Percentiles rank a stretch among this genome's conserved stretches.
These are phyloP conservation scores for Lucilia cuprina DNA, from an alignment of 1,140 invertebrate genomes.

Conservation along the genomic window DNA sequence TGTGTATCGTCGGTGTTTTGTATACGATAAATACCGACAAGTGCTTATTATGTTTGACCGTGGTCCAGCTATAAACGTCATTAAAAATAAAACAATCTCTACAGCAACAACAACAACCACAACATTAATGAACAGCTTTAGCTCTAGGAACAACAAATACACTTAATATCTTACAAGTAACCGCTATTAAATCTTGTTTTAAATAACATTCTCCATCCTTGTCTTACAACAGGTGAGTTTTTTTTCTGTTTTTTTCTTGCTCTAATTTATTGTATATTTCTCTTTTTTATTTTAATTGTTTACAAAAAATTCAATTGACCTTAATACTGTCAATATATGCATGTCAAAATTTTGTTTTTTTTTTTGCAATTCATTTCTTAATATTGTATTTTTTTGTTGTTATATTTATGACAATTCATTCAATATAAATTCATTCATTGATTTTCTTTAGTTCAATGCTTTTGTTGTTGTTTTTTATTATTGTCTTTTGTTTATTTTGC, in stretches of 20 bases:
- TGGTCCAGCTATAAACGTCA: not conserved
- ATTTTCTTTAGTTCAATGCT: not conserved
- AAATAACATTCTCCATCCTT: not conserved
- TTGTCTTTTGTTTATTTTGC: not conserved
- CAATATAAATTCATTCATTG: not conserved
- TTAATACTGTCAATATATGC: not conserved
- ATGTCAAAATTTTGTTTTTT: slow-evolving; percentile 1
- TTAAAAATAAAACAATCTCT: not conserved
- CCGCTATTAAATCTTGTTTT: not conserved
- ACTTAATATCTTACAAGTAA: not conserved
- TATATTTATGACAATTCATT: not conserved
- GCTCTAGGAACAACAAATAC: not conserved
- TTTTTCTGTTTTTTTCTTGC: not conserved
- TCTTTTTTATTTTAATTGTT: not conserved
- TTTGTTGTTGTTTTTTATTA: not conserved
- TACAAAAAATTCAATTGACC: not conserved
- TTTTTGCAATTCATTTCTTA: not conserved
- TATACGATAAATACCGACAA: not conserved
- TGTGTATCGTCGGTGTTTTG: not conserved
- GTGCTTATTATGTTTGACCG: not conserved
- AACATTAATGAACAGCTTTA: too few species aligned
- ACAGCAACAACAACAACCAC: not conserved
- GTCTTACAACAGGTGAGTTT: not conserved
- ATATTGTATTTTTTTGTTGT: not conserved
- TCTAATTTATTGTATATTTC: not conserved